phyloP scores from a whole-genome alignment of 2,113 vertebrate genomes.

The Rhegmatorhina hoffmannsi region DNA sequence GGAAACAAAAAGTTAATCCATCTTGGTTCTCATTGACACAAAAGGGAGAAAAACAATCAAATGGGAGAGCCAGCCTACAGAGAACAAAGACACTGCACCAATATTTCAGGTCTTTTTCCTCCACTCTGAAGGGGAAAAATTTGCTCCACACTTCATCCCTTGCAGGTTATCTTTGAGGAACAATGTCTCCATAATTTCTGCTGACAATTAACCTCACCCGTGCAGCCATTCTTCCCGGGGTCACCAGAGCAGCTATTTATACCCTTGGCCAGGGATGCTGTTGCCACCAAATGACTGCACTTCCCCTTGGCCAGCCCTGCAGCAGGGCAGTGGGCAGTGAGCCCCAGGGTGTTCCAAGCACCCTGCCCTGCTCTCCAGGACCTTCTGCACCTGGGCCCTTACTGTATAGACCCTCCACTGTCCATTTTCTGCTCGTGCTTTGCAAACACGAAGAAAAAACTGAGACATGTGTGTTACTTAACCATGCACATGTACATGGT shows the following conservation, averaged over 20 bases:
- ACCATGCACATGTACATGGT: not conserved
- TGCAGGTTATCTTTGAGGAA: slow-evolving; percentile 49
- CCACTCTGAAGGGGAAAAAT: slow-evolving; percentile 47
- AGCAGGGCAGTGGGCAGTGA: accelerated
- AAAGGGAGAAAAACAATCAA: slow-evolving; percentile 19
- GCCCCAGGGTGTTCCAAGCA: not conserved
- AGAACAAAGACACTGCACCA: slow-evolving; percentile 38
- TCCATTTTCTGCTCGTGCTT: not conserved
- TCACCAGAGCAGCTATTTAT: slow-evolving; percentile 46
- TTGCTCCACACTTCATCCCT: not conserved
- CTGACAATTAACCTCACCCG: slow-evolving; percentile 6
- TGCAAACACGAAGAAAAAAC: not conserved
- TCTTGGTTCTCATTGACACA: not conserved
- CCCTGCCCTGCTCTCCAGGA: not conserved
- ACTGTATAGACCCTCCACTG: not conserved
- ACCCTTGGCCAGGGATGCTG: not conserved
- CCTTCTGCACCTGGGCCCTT: not conserved
- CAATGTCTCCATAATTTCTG: slow-evolving; percentile 45
- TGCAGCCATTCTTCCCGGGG: slow-evolving; percentile 16
- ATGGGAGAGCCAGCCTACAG: slow-evolving; percentile 6
- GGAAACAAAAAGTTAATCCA: slow-evolving; percentile 4
- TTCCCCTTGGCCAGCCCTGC: not conserved
- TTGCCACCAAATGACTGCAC: not conserved
- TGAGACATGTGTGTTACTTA: not conserved
- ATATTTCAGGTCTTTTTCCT: slow-evolving; percentile 54